These are phyloP conservation scores for Microctonus hyperodae DNA, from an alignment of 2,888 invertebrate genomes.

Conservation along the genomic window DNA sequence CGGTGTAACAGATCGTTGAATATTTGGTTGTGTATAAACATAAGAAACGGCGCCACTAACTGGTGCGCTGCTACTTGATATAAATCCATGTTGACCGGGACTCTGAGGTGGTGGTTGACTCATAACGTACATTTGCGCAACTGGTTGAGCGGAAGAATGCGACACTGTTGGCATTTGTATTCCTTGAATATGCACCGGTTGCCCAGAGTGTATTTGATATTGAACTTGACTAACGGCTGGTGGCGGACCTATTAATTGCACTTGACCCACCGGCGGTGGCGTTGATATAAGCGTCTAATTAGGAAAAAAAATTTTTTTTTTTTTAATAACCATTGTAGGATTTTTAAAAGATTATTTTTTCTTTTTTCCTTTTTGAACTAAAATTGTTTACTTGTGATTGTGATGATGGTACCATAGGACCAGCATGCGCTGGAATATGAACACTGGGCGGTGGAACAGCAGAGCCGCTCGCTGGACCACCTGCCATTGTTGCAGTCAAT, in stretches of 20 bases:
- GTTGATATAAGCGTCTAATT: slow-evolving; percentile 57
- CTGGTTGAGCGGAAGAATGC: slow-evolving; percentile 57
- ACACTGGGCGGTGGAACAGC: slow-evolving; percentile 60
- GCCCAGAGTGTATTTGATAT: slow-evolving; percentile 60
- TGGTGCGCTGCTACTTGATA: slow-evolving; percentile 49
- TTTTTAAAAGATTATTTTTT: no score
- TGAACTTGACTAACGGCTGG: slow-evolving; percentile 61
- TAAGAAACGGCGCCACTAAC: slow-evolving; percentile 56
- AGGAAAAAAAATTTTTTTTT: neutral
- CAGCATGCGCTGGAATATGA: slow-evolving; percentile 60
- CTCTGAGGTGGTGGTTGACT: slow-evolving; percentile 54
- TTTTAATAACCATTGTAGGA: neutral
- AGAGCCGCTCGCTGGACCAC: slow-evolving; percentile 53
- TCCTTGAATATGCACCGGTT: slow-evolving; percentile 57
- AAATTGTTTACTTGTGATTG: slow-evolving; percentile 56
- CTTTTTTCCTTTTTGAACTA: no score
- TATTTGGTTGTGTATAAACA: slow-evolving; percentile 58
- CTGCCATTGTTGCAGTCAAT: slow-evolving; percentile 59
- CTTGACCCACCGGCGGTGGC: slow-evolving; percentile 57
- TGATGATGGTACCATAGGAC: slow-evolving; percentile 57
- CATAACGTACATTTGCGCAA: slow-evolving; percentile 62
- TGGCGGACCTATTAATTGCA: slow-evolving; percentile 60
- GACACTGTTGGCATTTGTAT: slow-evolving; percentile 55
- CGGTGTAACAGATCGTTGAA: slow-evolving; percentile 55
- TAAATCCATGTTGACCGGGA: slow-evolving; percentile 49